A percentile compares a stretch with the other conserved stretches of the same genome.
These are phyloP conservation scores for Catharus fuscescens DNA, from an alignment of 2,113 vertebrate genomes.

Conservation along the genomic window DNA sequence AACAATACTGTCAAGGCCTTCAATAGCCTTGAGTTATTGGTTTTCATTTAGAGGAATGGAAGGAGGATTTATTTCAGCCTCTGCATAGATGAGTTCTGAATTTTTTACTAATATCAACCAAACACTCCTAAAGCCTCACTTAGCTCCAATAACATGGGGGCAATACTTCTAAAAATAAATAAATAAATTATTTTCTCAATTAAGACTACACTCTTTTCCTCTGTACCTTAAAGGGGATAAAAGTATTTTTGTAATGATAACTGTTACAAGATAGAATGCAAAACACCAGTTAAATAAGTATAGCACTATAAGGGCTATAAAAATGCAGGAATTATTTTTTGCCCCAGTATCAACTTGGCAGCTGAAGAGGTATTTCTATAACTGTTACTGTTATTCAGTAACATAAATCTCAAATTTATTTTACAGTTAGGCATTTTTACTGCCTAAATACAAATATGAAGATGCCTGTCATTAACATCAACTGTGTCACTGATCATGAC, in stretches of 20 bases:
- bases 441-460: background rate
- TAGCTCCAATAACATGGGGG: background rate
- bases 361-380: background rate
- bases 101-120: constrained; percentile 66
- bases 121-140: constrained; percentile 46
- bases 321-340: background rate
- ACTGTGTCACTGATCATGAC: background rate
- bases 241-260: background rate
- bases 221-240: background rate
- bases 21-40: constrained; percentile 74
- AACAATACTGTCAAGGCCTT: constrained; percentile 71
- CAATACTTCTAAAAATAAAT: background rate
- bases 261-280: background rate
- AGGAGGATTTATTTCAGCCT: constrained; percentile 72
- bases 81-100: constrained; percentile 51
- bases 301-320: background rate
- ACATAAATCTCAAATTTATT: background rate
- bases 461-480: background rate
- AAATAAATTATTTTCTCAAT: background rate
- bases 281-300: background rate
- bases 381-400: background rate
- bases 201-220: background rate
- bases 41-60: constrained; percentile 76
- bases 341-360: background rate
- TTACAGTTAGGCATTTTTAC: background rate